These are phyloP conservation scores for Antechinus stuartii DNA, from an alignment of 2,113 vertebrate genomes.

Conservation along the genomic window DNA sequence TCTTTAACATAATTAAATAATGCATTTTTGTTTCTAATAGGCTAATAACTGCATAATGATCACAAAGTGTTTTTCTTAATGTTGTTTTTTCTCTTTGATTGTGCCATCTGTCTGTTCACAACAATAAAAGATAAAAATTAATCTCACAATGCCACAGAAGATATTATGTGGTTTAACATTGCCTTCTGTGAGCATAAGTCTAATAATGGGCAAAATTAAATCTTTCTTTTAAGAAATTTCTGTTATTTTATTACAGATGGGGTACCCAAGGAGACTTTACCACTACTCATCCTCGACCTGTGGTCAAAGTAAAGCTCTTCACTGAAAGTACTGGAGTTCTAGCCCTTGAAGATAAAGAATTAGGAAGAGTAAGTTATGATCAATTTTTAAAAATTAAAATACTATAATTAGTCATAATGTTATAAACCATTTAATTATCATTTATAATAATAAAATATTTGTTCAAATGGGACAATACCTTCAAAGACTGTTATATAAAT, in stretches of 20 bases:
- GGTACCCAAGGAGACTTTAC: conserved; percentile 98
- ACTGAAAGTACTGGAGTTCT: conserved; percentile 96
- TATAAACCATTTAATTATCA: background rate
- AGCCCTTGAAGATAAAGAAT: conserved; percentile 97
- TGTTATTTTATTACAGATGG: conserved; percentile 89
- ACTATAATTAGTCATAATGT: background rate
- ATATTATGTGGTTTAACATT: conserved; percentile 1
- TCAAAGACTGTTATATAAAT: background rate
- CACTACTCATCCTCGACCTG: conserved; percentile 94
- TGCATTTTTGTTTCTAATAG: conserved; percentile 18
- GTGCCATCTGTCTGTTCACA: conserved; percentile 66
- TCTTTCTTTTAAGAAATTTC: conserved; percentile 28
- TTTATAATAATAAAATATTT: background rate
- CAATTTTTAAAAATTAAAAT: conserved; percentile 32
- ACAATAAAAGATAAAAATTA: conserved; percentile 62
- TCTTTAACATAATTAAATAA: conserved; percentile 17
- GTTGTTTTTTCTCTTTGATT: conserved; percentile 52
- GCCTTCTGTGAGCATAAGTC: conserved; percentile 14
- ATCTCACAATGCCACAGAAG: background rate
- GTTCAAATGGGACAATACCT: too few relatives aligned
- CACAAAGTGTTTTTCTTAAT: conserved; percentile 40
- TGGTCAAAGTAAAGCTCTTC: conserved; percentile 98
- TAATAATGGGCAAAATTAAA: background rate
- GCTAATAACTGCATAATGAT: conserved; percentile 22
- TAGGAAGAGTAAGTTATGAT: conserved; percentile 91